phyloP scores from a whole-genome alignment of 1,140 invertebrate genomes.

The Neodiprion lecontei region DNA sequence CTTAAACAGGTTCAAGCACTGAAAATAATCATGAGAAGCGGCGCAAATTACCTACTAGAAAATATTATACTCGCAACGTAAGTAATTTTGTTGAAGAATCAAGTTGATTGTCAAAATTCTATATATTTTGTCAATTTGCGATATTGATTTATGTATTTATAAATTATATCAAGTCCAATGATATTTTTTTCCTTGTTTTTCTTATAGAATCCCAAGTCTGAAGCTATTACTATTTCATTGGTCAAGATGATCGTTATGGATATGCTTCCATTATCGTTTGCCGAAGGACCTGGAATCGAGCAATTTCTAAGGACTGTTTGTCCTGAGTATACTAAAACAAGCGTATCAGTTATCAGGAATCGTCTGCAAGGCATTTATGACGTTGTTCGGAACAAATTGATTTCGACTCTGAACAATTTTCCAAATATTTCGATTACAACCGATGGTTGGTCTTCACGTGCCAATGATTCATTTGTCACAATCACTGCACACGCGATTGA shows the following conservation, averaged over 20 bases:
- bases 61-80: slow-evolving; percentile 12
- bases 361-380: slow-evolving; percentile 8
- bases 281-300: neutral
- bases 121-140: too few species aligned
- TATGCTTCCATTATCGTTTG: slow-evolving; percentile 13
- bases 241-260: slow-evolving; percentile 9
- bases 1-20: too few species aligned
- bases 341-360: neutral
- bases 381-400: neutral
- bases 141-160: neutral
- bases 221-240: neutral
- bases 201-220: neutral
- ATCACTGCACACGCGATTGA: slow-evolving; percentile 13
- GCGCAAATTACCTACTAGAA: neutral
- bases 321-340: slow-evolving; percentile 10
- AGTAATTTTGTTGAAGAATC: neutral
- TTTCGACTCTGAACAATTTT: too few species aligned
- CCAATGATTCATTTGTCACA: neutral
- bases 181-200: neutral
- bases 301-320: slow-evolving; percentile 5
- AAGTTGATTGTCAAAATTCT: too few species aligned
- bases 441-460: slow-evolving; percentile 5
- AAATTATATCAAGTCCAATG: too few species aligned
- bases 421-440: neutral
- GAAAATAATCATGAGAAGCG: neutral